phyloP scores from a whole-genome alignment of 2,888 invertebrate genomes.

The Bhutanitis thaidina region DNA sequence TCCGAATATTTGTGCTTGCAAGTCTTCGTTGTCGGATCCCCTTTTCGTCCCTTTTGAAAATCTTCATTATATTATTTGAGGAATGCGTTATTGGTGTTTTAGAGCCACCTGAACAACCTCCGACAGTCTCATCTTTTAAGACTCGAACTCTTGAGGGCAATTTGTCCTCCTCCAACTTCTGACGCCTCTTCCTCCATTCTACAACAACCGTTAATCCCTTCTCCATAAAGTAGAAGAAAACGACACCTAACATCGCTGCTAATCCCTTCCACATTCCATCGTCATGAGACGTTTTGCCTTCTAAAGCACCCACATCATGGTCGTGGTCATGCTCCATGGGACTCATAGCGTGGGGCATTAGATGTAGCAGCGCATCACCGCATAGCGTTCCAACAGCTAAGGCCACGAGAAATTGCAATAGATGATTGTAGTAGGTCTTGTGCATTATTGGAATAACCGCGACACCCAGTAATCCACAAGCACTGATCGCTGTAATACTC shows the following conservation, averaged over 20 bases:
- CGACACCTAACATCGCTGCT: conserved; percentile 89
- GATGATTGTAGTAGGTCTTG: conserved; percentile 90
- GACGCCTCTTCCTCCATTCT: conserved; percentile 88
- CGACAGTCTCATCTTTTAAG: conserved; percentile 83
- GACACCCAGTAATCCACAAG: conserved; percentile 92
- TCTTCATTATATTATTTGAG: conserved; percentile 61
- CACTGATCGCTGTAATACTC: conserved; percentile 91
- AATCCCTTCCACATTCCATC: conserved; percentile 92
- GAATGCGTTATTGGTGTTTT: conserved; percentile 64
- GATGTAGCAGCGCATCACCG: conserved; percentile 94
- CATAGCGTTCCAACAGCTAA: conserved; percentile 94
- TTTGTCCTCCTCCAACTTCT: conserved; percentile 83
- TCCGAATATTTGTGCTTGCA: conserved; percentile 95
- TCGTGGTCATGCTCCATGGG: conserved; percentile 46
- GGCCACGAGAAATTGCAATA: conserved; percentile 95
- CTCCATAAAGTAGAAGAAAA: conserved; percentile 94
- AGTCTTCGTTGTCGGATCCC: conserved; percentile 81
- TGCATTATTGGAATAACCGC: conserved; percentile 96
- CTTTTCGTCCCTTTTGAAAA: conserved; percentile 66
- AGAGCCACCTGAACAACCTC: conserved; percentile 57
- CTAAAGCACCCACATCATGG: conserved; percentile 28
- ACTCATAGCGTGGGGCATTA: conserved; percentile 91
- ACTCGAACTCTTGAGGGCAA: conserved; percentile 86
- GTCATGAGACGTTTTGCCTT: conserved; percentile 68
- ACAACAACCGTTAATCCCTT: conserved; percentile 88